Conservation (phyloP, 2,797 vertebrate species). For the Rhinella marina region DNA sequence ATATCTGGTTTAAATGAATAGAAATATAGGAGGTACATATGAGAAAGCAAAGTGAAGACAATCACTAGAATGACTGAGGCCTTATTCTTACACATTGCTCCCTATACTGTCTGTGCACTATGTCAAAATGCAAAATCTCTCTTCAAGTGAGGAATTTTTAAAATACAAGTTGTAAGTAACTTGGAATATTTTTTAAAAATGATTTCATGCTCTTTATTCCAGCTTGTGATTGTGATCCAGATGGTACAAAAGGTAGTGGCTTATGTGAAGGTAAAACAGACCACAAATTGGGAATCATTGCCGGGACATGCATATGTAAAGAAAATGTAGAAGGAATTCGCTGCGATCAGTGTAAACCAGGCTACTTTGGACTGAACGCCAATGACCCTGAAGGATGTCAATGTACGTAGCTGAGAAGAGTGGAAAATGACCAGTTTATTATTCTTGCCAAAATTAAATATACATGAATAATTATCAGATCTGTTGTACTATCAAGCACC, state of each 20-base stretch:
- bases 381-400: slow-evolving; percentile 79
- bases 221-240: slow-evolving; percentile 83
- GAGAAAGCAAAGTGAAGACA: neutral
- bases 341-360: slow-evolving; percentile 81
- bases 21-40: no score
- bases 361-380: slow-evolving; percentile 76
- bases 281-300: slow-evolving; percentile 59
- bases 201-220: neutral
- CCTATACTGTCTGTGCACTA: neutral
- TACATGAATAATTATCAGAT: neutral
- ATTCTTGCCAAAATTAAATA: neutral
- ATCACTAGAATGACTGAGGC: neutral
- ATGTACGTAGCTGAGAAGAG: slow-evolving; percentile 69
- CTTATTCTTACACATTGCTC: neutral
- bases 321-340: slow-evolving; percentile 81
- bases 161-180: no score
- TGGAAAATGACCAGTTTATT: neutral
- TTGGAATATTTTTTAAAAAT: neutral
- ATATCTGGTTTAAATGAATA: no score
- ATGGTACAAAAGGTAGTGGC: slow-evolving; percentile 72
- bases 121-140: neutral
- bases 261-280: slow-evolving; percentile 76
- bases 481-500: neutral
- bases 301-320: slow-evolving; percentile 82
- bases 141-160: neutral